Evolutionary conservation across 2,797 vertebrate genomes (phyloP).

Genomic region (Lutjanus campechanus): DNA sequence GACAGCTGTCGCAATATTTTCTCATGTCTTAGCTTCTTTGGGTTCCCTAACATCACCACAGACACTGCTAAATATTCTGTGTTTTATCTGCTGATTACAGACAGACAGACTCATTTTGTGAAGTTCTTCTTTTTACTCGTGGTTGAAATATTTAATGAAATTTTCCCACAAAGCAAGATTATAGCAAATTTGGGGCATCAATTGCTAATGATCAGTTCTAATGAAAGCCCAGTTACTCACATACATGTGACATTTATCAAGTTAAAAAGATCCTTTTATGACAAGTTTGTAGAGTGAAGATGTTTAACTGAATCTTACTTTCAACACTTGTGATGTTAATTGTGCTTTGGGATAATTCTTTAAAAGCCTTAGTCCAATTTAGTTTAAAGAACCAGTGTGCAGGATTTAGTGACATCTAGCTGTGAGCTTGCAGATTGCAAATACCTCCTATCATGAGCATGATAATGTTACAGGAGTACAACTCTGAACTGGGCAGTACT

Average conservation of each 20-base stretch:
- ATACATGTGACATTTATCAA: neutral
- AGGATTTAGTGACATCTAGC: too few species aligned
- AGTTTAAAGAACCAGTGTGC: too few species aligned
- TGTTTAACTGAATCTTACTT: neutral
- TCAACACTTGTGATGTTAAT: too few species aligned
- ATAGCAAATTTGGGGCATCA: neutral
- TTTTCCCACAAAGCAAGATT: neutral
- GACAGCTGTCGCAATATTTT: constrained; percentile 13
- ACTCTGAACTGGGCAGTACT: too few species aligned
- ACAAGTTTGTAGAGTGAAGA: neutral
- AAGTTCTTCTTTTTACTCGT: neutral
- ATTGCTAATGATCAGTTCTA: neutral
- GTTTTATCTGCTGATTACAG: neutral
- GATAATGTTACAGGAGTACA: too few species aligned
- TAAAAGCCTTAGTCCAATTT: neutral
- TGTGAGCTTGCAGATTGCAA: too few species aligned
- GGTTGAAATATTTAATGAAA: neutral
- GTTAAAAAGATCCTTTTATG: neutral
- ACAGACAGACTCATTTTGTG: neutral
- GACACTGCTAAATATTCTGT: neutral
- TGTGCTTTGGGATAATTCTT: neutral
- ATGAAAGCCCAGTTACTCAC: neutral
- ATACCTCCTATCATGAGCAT: too few species aligned
- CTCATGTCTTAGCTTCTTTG: neutral
- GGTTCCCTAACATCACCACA: neutral